Conservation (phyloP, 2,888 invertebrate genomes). For the Temnothorax ravouxi region DNA sequence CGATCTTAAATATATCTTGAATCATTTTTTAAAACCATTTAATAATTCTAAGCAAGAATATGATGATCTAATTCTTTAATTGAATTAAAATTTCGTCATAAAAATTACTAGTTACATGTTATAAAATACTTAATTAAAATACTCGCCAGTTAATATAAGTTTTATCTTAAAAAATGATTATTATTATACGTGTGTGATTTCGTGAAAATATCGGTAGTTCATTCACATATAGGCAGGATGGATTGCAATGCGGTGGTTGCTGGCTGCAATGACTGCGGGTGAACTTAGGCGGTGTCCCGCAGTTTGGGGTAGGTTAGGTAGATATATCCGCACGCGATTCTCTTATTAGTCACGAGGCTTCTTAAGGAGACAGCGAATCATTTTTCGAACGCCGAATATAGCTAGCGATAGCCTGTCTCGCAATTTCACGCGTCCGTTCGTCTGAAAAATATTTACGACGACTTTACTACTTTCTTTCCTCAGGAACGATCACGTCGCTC, state of each 20-base stretch:
- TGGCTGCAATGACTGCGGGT: conserved; percentile 47
- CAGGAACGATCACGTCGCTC: conserved; percentile 4
- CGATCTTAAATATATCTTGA: background rate
- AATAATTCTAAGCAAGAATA: background rate
- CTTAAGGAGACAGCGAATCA: conserved; percentile 29
- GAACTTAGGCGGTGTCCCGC: conserved; percentile 69
- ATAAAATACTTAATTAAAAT: background rate
- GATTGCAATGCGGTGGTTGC: conserved; percentile 59
- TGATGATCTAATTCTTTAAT: background rate
- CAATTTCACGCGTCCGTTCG: background rate
- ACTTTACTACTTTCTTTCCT: background rate
- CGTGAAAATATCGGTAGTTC: background rate
- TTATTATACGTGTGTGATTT: background rate
- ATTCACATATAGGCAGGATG: background rate
- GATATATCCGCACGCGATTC: conserved; percentile 62
- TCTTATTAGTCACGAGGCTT: conserved; percentile 58
- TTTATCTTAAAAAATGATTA: background rate
- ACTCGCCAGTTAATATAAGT: background rate
- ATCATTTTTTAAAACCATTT: background rate
- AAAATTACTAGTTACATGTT: background rate
- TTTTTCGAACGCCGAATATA: conserved; percentile 44
- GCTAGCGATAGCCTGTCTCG: background rate
- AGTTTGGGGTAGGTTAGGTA: conserved; percentile 74
- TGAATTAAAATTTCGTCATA: background rate
- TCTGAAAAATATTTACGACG: background rate